Evolutionary conservation across 1,140 invertebrate genomes (phyloP).

Genomic region (Neodiprion lecontei): DNA sequence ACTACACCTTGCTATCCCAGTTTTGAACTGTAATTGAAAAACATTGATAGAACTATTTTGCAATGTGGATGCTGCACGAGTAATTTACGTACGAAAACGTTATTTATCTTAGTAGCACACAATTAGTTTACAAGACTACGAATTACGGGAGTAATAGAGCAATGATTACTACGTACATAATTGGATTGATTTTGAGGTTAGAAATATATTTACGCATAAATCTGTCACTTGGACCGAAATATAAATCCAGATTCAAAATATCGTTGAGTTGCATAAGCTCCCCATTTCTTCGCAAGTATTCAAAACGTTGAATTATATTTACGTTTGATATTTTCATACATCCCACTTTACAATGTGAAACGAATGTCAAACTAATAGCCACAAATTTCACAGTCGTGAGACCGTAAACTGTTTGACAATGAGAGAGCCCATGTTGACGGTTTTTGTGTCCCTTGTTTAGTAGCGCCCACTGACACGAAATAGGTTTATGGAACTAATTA

Average conservation of each 20-base stretch:
- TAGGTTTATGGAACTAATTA: neutral
- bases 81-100: conserved; percentile 12
- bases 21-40: neutral
- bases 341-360: conserved; percentile 42
- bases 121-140: neutral
- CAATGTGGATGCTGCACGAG: neutral
- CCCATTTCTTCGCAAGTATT: neutral
- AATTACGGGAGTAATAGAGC: neutral
- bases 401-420: too few relatives aligned
- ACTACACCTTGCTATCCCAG: neutral
- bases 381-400: too few relatives aligned
- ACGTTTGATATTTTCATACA: conserved; percentile 10
- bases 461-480: neutral
- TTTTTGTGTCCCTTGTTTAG: too few relatives aligned
- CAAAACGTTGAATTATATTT: conserved; percentile 16
- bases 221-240: neutral
- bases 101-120: neutral
- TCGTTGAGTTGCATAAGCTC: neutral
- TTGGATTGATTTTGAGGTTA: neutral
- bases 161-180: conserved; percentile 2
- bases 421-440: too few relatives aligned
- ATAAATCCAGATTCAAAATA: neutral
- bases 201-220: neutral
- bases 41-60: neutral
- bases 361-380: conserved; percentile 42